phyloP scores from a whole-genome alignment of 2,888 invertebrate genomes.

The Cepaea hortensis region DNA sequence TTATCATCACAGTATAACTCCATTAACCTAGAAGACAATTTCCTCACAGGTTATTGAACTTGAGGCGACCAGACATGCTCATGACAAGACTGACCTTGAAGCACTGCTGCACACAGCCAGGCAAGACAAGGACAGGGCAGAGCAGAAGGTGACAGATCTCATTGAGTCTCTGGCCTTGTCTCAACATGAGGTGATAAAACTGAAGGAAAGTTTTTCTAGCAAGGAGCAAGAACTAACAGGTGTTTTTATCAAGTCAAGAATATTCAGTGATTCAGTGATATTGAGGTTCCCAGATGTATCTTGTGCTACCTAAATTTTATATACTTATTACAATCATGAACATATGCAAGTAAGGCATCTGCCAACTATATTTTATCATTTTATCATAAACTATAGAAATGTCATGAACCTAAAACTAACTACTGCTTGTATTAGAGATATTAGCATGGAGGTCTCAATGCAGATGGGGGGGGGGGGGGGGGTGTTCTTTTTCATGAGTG shows the following conservation, averaged over 20 bases:
- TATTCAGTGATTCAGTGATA: background rate
- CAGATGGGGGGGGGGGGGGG: too few relatives aligned
- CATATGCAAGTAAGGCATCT: too few relatives aligned
- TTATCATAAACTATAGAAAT: too few relatives aligned
- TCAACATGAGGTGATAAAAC: slow-evolving; percentile 83
- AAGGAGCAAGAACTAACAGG: slow-evolving; percentile 82
- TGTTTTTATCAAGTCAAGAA: background rate
- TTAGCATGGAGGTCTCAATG: too few relatives aligned
- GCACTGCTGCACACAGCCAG: slow-evolving; percentile 80
- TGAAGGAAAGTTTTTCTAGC: slow-evolving; percentile 83
- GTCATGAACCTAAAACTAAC: too few relatives aligned
- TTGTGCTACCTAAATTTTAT: too few relatives aligned
- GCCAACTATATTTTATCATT: too few relatives aligned
- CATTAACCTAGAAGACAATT: background rate
- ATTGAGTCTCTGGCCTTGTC: slow-evolving; percentile 81
- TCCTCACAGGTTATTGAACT: slow-evolving; percentile 79
- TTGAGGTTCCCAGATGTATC: too few relatives aligned
- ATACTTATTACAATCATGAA: too few relatives aligned
- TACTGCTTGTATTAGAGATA: too few relatives aligned
- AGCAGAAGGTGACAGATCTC: slow-evolving; percentile 71
- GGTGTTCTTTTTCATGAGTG: too few relatives aligned
- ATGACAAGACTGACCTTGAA: slow-evolving; percentile 85
- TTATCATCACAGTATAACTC: too few relatives aligned
- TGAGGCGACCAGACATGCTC: slow-evolving; percentile 79
- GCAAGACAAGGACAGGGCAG: slow-evolving; percentile 85